Base-by-base conservation (phyloP, 2,888 invertebrate species). In the Charanyca ferruginea region DNA sequence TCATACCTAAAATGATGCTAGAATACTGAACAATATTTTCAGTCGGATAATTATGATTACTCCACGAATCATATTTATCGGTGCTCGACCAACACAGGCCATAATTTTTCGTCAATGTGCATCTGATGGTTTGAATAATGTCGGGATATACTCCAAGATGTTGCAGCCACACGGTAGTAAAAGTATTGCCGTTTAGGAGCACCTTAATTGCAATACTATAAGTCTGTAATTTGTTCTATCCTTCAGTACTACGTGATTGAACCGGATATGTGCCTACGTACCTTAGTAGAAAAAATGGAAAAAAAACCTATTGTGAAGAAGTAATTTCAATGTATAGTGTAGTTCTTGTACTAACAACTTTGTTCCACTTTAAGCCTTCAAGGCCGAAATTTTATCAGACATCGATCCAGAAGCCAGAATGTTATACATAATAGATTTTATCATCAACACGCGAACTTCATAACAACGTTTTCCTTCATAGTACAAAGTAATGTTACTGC, bases 381-480 rank as follows among this genome's bases (percentile, higher is more conserved):
- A 70, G 66, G 71, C 5, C 20, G n/a, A 16, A 28, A n/a, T 13
- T 18, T 69, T 38, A 55, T 44, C 35, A 53, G 9, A 25, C 13
- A 41, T 69, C 59, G 23, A 47, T 20, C 7, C 18, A 16, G 23
- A 18, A 38, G 25, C 25, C 25, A 25, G 25, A 8, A 7, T 8
- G 8, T n/a, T n/a, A 3, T 13, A 35, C 9, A 25, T 32, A 16
- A 28, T n/a, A 42, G 41, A 57, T 65, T 54, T 51, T 47, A 65
- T 57, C 32, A 52, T 52, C 47, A 42, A 57, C 70, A 57, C 51
- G 57, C 20, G 13, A 25, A 41, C 18, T 51, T 45, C 2, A n/a
- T 41, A 25, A 62, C 25, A 22, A 45, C 16, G 49, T 73, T 73
- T 51, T 38, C 41, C n/a, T 52, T 62, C 38, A 51, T 41, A 48